Base-by-base conservation (phyloP, 2,113 vertebrate genomes). In the Anser brachyrhynchus region DNA sequence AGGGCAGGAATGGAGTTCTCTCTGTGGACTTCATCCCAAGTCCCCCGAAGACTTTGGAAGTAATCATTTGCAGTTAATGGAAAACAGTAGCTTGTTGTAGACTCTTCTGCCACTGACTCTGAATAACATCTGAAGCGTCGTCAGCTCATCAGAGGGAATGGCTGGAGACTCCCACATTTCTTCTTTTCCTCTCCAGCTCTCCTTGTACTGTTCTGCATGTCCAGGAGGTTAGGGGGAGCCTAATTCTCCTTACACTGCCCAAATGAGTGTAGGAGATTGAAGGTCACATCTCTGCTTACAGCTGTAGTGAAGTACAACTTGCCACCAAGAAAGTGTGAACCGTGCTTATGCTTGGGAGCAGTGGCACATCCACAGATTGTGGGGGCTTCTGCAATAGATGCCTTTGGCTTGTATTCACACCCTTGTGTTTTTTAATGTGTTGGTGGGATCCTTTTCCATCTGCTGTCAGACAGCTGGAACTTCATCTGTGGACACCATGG, bases 191-290 rank as follows among this genome's bases (percentile, higher is more conserved):
- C 17, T 73, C 3, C 26, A 83, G 11, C 28, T 72, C 66, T 71
- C 3, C 1, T 4, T 41, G 9, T 43, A 49, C 9, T 7, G 43
- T 43, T 84, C 9, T 13, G 51, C 0, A 1, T 39, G 8, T 2
- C 20, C 22, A 46, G n/a, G 15, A 81, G 7, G 14, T 35, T 12
- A 74, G 43, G 12, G 11, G 37, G 6, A 76, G 5, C 6, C 41
- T 79, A 11, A 17, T 71, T n/a, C 6, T 65, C 8, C 41, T 61
- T 51, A 52, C 52, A 46, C 29, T 71, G 9, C 23, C 33, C 21
- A 33, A 72, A 46, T 23, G 6, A 87, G 3, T n/a, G 13, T 46
- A 51, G 72, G 33, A 71, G 23, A 44, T 26, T 29, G 33, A 77
- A 69, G 37, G 28, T 39, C 2, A 0, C 20, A 13, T 49, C 31